These are phyloP conservation scores for Eulemur mongoz DNA, from an alignment of 2,797 vertebrate genomes.

Conservation along the genomic window DNA sequence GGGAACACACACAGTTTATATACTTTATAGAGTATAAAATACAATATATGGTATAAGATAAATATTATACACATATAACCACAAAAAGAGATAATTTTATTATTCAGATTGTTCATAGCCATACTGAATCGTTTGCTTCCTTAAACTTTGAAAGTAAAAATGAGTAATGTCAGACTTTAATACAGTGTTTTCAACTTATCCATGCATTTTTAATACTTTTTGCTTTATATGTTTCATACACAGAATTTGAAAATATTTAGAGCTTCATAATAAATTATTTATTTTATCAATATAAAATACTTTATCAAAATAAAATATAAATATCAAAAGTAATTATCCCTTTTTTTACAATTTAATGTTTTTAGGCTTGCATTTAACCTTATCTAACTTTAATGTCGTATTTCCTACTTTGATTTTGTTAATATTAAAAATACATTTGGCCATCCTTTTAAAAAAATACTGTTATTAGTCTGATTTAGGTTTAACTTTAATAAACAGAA, in stretches of 20 bases:
- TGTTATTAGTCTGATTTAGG: neutral
- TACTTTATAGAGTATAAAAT: neutral
- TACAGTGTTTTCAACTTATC: neutral
- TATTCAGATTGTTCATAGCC: neutral
- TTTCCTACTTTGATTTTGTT: constrained; percentile 41
- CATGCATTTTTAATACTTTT: neutral
- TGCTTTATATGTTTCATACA: neutral
- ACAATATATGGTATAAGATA: neutral
- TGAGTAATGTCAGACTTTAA: neutral
- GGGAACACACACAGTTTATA: neutral
- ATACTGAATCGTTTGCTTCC: neutral
- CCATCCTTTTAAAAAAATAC: neutral
- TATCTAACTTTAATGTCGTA: constrained; percentile 28
- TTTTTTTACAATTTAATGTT: neutral
- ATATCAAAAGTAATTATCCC: neutral
- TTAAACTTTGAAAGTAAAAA: neutral
- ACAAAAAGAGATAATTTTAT: neutral
- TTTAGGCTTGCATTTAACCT: constrained; percentile 29
- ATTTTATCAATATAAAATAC: neutral
- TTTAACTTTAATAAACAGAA: constrained; percentile 23
- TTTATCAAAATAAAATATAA: neutral
- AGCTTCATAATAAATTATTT: neutral
- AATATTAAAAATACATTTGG: neutral
- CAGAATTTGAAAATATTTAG: constrained; percentile 46
- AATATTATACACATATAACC: neutral